Conservation (phyloP, 2,113 vertebrate species). For the Rhinoptilus africanus region DNA sequence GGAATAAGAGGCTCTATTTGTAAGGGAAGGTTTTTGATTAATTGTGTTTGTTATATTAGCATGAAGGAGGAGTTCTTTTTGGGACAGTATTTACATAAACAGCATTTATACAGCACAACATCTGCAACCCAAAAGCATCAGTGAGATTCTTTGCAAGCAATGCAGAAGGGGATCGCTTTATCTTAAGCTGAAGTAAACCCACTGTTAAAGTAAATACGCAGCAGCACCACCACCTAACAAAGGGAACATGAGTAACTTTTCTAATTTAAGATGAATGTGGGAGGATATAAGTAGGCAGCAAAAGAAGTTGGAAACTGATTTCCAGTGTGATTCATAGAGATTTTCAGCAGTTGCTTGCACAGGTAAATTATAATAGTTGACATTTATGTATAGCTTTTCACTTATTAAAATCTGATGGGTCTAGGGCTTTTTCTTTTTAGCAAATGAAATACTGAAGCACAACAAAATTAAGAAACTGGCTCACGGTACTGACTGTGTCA, state of each 20-base stretch:
- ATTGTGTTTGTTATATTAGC: background rate
- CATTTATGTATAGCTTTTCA: slow-evolving; percentile 9
- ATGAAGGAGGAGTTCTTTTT: background rate
- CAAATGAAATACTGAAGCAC: background rate
- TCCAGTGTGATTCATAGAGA: slow-evolving; percentile 49
- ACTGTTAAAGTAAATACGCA: slow-evolving; percentile 19
- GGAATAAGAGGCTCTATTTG: background rate
- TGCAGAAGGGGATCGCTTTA: background rate
- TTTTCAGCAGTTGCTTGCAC: slow-evolving; percentile 12
- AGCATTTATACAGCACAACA: background rate
- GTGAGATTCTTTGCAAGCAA: background rate
- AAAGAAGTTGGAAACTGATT: slow-evolving; percentile 21
- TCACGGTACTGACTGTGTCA: background rate
- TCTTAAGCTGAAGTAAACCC: background rate
- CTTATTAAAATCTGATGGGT: background rate
- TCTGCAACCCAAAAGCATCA: background rate
- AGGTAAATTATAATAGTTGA: slow-evolving; percentile 36
- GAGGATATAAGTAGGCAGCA: slow-evolving; percentile 61
- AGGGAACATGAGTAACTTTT: slow-evolving; percentile 55
- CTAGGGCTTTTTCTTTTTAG: background rate
- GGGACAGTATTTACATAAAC: background rate
- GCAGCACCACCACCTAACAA: slow-evolving; percentile 50
- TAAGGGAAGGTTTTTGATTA: background rate
- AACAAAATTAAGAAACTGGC: background rate
- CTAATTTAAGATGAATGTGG: slow-evolving; percentile 62